A percentile compares a stretch with the other conserved stretches of the same genome.
phyloP scores from a whole-genome alignment of 2,797 vertebrate genomes.

The Phataginus tricuspis region DNA sequence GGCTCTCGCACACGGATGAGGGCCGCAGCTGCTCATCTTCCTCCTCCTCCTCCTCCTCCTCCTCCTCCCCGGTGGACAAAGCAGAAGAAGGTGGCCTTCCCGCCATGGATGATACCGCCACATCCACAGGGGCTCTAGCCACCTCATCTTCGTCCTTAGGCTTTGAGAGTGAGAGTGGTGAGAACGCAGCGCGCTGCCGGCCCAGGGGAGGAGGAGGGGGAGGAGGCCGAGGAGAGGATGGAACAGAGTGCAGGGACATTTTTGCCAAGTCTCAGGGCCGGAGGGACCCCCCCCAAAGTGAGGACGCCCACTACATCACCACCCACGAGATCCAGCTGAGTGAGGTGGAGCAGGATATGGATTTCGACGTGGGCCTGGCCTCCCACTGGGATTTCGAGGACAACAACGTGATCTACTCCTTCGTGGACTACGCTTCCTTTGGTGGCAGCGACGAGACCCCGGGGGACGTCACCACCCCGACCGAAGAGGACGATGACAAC shows the following conservation, averaged over 20 bases:
- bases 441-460: slow-evolving; percentile 91
- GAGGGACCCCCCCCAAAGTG: slow-evolving; percentile 76
- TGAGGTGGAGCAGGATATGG: slow-evolving; percentile 96
- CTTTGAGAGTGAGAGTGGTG: slow-evolving; percentile 90
- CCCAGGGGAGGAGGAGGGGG: slow-evolving; percentile 81
- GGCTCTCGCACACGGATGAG: slow-evolving; percentile 43
- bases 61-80: slow-evolving; percentile 72
- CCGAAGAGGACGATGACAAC: slow-evolving; percentile 82
- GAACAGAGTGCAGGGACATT: slow-evolving; percentile 75
- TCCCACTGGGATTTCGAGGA: slow-evolving; percentile 95
- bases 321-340: slow-evolving; percentile 98
- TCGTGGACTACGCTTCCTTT: slow-evolving; percentile 97
- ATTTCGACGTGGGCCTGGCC: slow-evolving; percentile 91
- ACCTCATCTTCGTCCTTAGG: slow-evolving; percentile 85
- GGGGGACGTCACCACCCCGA: slow-evolving; percentile 78
- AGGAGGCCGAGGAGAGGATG: neutral
- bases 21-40: slow-evolving; percentile 69
- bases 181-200: slow-evolving; percentile 62
- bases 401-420: slow-evolving; percentile 95
- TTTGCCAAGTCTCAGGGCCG: slow-evolving; percentile 60
- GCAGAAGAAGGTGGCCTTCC: slow-evolving; percentile 54
- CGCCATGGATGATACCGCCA: slow-evolving; percentile 72
- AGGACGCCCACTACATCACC: slow-evolving; percentile 96
- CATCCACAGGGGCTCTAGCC: slow-evolving; percentile 17
- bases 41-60: slow-evolving; percentile 30